phyloP scores from a whole-genome alignment of 2,797 vertebrate genomes.

The Tokudaia muenninki region DNA sequence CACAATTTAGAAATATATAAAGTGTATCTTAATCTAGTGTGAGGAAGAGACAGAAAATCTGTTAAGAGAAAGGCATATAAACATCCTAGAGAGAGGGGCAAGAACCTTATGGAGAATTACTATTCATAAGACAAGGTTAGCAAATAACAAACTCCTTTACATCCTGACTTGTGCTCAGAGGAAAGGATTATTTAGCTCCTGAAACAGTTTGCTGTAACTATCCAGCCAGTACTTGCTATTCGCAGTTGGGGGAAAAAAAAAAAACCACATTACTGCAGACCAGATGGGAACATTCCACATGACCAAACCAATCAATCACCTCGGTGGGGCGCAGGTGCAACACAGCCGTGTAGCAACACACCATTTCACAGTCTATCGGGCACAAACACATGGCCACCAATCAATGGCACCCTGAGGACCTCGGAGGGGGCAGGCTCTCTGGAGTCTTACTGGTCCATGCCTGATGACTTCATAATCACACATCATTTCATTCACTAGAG shows the following conservation, averaged over 20 bases:
- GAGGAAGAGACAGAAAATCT: conserved; percentile 35
- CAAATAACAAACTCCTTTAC: conserved; percentile 76
- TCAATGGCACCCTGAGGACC: conserved; percentile 99
- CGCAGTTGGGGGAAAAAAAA: conserved; percentile 88
- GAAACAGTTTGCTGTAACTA: conserved; percentile 89
- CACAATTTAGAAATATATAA: conserved; percentile 63
- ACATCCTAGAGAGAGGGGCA: conserved; percentile 35
- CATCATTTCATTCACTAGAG: conserved; percentile 98
- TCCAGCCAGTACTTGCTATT: conserved; percentile 92
- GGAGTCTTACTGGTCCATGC: conserved; percentile 96
- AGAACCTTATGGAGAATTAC: neutral
- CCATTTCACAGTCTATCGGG: conserved; percentile 99
- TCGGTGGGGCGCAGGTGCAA: conserved; percentile 99
- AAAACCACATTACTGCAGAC: conserved; percentile 96
- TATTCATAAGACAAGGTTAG: conserved; percentile 69
- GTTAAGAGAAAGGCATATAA: neutral
- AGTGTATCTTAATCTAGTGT: conserved; percentile 54
- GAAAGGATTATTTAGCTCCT: conserved; percentile 88
- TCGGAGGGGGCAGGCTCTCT: conserved; percentile 92
- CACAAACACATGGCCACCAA: conserved; percentile 99
- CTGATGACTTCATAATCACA: conserved; percentile 99
- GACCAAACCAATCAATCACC: conserved; percentile 99
- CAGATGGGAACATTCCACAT: conserved; percentile 99
- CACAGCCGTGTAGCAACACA: conserved; percentile 99
- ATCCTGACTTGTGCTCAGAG: conserved; percentile 83